Evolutionary conservation across 1,140 invertebrate genomes (phyloP).

Genomic region (Papilio aristodemus): DNA sequence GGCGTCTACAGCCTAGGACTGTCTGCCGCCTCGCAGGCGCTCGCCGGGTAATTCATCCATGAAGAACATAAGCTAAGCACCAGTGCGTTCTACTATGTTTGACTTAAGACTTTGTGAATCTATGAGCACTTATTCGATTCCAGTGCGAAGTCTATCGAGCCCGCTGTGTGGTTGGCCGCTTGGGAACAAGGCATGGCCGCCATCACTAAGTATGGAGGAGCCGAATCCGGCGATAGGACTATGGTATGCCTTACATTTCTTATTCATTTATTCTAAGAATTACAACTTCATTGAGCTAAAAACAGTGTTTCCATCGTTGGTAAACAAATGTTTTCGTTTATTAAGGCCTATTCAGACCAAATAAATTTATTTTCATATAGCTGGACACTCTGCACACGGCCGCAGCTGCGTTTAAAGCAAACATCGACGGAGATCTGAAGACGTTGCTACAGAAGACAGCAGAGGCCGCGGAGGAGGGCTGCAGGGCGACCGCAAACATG

Average conservation of each 20-base stretch:
- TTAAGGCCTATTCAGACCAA: no score
- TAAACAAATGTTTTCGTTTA: no score
- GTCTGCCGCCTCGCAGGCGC: constrained; percentile 81
- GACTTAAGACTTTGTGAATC: no score
- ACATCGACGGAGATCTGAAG: constrained; percentile 44
- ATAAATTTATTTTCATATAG: constrained; percentile 40
- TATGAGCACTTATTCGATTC: constrained; percentile 8
- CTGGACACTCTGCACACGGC: constrained; percentile 60
- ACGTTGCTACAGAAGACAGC: constrained; percentile 42
- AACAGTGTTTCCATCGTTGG: not conserved
- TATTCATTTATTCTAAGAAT: not conserved
- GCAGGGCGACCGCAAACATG: constrained; percentile 58
- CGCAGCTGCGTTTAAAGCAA: constrained; percentile 44
- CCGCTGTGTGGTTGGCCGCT: constrained; percentile 74
- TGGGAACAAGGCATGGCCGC: constrained; percentile 81
- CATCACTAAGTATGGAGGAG: constrained; percentile 87
- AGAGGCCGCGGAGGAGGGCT: constrained; percentile 55
- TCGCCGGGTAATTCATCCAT: constrained; percentile 53
- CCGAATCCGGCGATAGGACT: constrained; percentile 87
- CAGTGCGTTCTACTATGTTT: no score
- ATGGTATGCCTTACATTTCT: constrained; percentile 81
- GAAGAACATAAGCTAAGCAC: not conserved
- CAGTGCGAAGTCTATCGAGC: constrained; percentile 53
- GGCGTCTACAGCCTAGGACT: constrained; percentile 87
- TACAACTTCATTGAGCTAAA: not conserved